Percentiles rank a stretch among this genome's conserved stretches.
Evolutionary conservation across 2,888 invertebrate species (phyloP).

Genomic region (Rotaria socialis): DNA sequence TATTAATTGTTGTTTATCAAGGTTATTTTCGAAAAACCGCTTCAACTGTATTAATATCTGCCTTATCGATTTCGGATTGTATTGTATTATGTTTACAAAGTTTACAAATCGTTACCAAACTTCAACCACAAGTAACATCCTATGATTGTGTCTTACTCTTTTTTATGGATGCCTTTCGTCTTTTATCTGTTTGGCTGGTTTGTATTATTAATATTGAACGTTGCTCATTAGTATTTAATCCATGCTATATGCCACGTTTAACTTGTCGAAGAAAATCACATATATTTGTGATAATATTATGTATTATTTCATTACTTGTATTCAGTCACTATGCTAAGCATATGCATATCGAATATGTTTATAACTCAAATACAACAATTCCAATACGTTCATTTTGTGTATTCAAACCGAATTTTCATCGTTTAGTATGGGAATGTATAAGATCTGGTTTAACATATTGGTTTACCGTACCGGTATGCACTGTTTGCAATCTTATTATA

Average conservation of each 20-base stretch:
- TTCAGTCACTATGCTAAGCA: background rate
- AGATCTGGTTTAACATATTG: slow-evolving; percentile 1
- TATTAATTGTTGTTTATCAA: slow-evolving; percentile 26
- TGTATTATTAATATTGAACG: slow-evolving; percentile 26
- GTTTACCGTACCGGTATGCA: background rate
- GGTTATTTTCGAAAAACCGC: background rate
- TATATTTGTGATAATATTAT: background rate
- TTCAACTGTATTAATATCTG: background rate
- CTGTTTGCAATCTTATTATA: slow-evolving; percentile 6
- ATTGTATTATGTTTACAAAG: slow-evolving; percentile 17
- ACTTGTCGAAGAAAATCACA: background rate
- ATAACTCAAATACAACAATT: background rate
- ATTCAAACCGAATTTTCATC: slow-evolving; percentile 4
- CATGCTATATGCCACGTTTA: slow-evolving; percentile 23
- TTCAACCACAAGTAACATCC: background rate
- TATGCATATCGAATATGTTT: slow-evolving; percentile 21
- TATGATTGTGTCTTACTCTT: slow-evolving; percentile 16
- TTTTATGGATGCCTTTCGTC: slow-evolving; percentile 12
- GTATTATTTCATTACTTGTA: background rate
- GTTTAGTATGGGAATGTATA: background rate
- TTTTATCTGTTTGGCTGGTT: slow-evolving; percentile 13
- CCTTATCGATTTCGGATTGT: background rate
- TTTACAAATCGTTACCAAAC: background rate
- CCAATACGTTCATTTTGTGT: background rate
- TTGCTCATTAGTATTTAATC: background rate